phyloP scores from a whole-genome alignment of 1,140 invertebrate genomes.

The Liolophura sinensis region DNA sequence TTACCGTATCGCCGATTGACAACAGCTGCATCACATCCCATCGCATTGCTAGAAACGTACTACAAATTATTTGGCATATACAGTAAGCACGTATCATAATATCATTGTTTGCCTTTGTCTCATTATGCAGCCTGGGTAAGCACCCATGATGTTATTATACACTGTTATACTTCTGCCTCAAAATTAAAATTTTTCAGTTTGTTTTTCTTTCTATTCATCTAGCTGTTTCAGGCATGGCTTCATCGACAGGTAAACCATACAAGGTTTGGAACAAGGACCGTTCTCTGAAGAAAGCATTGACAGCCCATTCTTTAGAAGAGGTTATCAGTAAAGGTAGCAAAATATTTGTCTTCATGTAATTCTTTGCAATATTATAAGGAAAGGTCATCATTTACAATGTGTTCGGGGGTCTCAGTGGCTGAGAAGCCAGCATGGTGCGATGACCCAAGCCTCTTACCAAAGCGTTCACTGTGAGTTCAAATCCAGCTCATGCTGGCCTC shows the following conservation, averaged over 20 bases:
- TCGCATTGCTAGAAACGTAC: neutral
- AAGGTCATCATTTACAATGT: too few species aligned
- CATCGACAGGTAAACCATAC: constrained; percentile 71
- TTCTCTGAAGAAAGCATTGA: constrained; percentile 89
- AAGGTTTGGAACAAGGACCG: constrained; percentile 97
- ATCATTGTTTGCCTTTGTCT: too few species aligned
- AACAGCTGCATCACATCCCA: neutral
- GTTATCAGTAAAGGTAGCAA: constrained; percentile 75
- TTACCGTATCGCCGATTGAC: too few species aligned
- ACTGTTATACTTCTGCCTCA: too few species aligned
- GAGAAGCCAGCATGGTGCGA: neutral
- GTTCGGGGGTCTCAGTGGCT: neutral
- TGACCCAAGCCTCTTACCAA: neutral
- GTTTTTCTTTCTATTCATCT: neutral
- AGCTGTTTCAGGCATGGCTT: neutral
- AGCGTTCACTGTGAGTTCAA: too few species aligned
- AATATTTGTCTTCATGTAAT: neutral
- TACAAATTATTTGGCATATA: neutral
- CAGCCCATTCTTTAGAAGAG: constrained; percentile 89
- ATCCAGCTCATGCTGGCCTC: too few species aligned
- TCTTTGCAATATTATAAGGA: too few species aligned
- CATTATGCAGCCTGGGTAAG: too few species aligned
- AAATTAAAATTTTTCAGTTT: neutral
- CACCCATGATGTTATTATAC: too few species aligned
- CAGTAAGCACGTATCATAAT: neutral